Evolutionary conservation across 2,113 vertebrate genomes (phyloP).

Genomic region (Podarcis raffonei): DNA sequence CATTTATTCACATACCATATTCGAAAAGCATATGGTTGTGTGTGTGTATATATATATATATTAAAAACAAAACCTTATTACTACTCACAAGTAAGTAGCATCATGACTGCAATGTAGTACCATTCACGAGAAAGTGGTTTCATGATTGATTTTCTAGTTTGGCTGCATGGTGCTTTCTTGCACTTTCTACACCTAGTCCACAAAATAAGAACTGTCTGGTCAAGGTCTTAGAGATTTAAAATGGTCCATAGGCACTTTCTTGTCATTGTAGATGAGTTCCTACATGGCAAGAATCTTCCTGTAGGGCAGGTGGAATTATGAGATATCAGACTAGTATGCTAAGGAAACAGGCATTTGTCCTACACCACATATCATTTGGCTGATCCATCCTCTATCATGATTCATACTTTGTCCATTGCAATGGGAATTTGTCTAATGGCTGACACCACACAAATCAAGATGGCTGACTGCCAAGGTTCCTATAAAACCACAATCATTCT

Average conservation of each 20-base stretch:
- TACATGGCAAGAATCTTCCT: neutral
- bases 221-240: constrained; percentile 14
- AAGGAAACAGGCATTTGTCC: neutral
- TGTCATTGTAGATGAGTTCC: constrained; percentile 8
- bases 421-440: constrained; percentile 43
- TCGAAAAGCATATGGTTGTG: too few species aligned
- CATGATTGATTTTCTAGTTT: neutral
- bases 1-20: neutral
- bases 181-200: neutral
- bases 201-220: neutral
- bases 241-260: neutral
- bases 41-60: too few species aligned
- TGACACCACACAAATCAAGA: constrained; percentile 38
- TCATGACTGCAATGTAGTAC: neutral
- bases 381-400: constrained; percentile 45
- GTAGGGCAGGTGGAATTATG: neutral
- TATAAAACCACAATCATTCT: neutral
- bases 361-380: constrained; percentile 28
- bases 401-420: constrained; percentile 43
- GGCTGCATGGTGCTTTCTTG: neutral
- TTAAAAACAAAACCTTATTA: neutral
- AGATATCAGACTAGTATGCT: neutral
- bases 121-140: neutral
- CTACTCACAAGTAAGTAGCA: neutral
- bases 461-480: constrained; percentile 24